A percentile compares a stretch with the other conserved stretches of the same genome.
Conservation (phyloP, 1,140 invertebrate genomes). For the Lepidurus arcticus region DNA sequence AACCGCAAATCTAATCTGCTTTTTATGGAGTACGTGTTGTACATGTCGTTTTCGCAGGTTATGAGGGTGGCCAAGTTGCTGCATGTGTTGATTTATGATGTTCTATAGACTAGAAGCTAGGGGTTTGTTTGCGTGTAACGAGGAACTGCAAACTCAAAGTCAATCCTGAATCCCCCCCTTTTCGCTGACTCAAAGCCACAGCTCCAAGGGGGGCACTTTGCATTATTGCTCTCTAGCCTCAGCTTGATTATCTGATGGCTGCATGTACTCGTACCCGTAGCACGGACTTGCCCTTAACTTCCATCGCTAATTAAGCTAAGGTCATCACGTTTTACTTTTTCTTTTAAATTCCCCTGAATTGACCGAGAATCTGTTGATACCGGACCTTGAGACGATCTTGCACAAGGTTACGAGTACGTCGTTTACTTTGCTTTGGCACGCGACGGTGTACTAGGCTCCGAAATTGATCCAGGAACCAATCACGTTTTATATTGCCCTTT, state of each 20-base stretch:
- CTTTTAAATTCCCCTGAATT: too few relatives aligned
- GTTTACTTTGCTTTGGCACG: not conserved
- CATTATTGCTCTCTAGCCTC: not conserved
- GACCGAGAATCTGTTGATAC: too few relatives aligned
- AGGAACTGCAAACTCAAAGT: not conserved
- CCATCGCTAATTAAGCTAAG: not conserved
- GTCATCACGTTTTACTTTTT: not conserved
- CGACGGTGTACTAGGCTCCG: not conserved
- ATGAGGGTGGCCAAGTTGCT: not conserved
- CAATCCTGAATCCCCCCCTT: not conserved
- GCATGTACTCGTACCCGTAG: not conserved
- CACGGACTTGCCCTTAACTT: not conserved
- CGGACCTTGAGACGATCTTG: too few relatives aligned
- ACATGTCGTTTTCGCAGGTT: not conserved
- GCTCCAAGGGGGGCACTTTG: not conserved
- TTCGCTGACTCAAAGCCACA: not conserved
- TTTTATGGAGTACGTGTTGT: not conserved
- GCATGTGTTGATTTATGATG: conserved; percentile 1
- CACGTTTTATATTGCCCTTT: not conserved
- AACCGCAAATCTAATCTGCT: too few relatives aligned
- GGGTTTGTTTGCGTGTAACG: not conserved
- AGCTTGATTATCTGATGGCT: not conserved
- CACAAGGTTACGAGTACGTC: too few relatives aligned
- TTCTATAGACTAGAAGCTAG: not conserved
- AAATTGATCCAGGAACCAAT: not conserved